phyloP scores from a whole-genome alignment of 2,113 vertebrate species.

The Hippoglossus stenolepis region DNA sequence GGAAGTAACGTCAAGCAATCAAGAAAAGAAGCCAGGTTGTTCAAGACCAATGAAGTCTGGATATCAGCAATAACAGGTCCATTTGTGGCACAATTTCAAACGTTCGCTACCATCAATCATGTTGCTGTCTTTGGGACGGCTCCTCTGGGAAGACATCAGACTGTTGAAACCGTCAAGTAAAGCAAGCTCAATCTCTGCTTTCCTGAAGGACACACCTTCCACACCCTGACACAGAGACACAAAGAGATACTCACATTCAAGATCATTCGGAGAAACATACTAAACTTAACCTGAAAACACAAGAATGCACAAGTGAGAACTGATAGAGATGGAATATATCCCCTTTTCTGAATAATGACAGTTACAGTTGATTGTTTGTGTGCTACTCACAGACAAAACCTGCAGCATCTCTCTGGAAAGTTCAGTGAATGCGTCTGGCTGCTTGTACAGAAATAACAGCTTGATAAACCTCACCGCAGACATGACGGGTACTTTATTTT shows the following conservation, averaged over 20 bases:
- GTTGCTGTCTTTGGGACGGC: constrained; percentile 55
- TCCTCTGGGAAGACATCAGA: constrained; percentile 79
- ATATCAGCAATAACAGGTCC: no score
- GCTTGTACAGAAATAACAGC: constrained; percentile 89
- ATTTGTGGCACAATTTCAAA: neutral
- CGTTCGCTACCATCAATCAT: constrained; percentile 27
- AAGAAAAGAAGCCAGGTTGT: no score
- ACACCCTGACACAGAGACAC: constrained; percentile 78
- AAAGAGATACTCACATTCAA: constrained; percentile 7
- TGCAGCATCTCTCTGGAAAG: constrained; percentile 76
- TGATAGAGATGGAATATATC: neutral
- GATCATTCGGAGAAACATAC: constrained; percentile 10
- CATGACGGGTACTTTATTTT: constrained; percentile 82
- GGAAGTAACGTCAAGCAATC: neutral
- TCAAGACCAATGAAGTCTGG: no score
- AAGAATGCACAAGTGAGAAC: constrained; percentile 4
- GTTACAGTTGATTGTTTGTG: no score
- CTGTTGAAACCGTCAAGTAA: constrained; percentile 84
- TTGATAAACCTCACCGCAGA: constrained; percentile 90
- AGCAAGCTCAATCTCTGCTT: constrained; percentile 85
- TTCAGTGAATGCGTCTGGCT: constrained; percentile 85
- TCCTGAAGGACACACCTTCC: constrained; percentile 81
- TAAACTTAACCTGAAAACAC: constrained; percentile 1
- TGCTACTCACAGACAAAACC: constrained; percentile 86
- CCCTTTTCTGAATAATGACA: neutral